These are phyloP conservation scores for Pangasius mekongensis DNA, from an alignment of 2,797 vertebrate genomes.

Conservation along the genomic window DNA sequence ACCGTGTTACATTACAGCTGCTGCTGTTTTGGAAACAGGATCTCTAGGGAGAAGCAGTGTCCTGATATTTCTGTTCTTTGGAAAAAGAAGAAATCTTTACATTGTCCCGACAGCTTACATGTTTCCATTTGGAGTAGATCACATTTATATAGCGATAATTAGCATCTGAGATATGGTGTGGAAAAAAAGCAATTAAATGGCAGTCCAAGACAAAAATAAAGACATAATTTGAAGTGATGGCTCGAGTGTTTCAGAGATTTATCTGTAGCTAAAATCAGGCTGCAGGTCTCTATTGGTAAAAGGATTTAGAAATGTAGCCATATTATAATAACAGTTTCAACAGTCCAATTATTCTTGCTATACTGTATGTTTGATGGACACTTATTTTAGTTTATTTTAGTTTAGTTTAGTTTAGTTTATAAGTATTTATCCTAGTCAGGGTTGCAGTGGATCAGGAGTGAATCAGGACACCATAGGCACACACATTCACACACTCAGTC, in stretches of 20 bases:
- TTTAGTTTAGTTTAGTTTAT: neutral
- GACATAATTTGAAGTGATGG: neutral
- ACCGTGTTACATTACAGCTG: conserved; percentile 9
- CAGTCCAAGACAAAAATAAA: neutral
- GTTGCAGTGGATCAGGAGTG: neutral
- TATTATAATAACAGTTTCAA: conserved; percentile 6
- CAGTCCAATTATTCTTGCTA: conserved; percentile 19
- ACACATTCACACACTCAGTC: neutral
- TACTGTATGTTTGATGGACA: conserved; percentile 30
- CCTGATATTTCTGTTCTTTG: conserved; percentile 14
- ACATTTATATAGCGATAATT: neutral
- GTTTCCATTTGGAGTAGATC: conserved; percentile 10
- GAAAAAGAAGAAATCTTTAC: conserved; percentile 18
- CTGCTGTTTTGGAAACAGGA: neutral
- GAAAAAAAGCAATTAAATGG: conserved; percentile 16
- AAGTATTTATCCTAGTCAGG: neutral
- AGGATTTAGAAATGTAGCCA: neutral
- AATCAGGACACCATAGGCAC: neutral
- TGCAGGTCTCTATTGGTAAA: neutral
- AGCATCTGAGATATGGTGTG: neutral
- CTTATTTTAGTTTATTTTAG: neutral
- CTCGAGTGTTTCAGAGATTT: neutral
- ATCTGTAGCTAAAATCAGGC: neutral
- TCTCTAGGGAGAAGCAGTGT: neutral
- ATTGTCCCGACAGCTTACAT: conserved; percentile 9